Evolutionary conservation across 2,888 invertebrate genomes (phyloP), one percentile per base, ranked within the genome.

Genomic region (Epistrophe eligans): DNA sequence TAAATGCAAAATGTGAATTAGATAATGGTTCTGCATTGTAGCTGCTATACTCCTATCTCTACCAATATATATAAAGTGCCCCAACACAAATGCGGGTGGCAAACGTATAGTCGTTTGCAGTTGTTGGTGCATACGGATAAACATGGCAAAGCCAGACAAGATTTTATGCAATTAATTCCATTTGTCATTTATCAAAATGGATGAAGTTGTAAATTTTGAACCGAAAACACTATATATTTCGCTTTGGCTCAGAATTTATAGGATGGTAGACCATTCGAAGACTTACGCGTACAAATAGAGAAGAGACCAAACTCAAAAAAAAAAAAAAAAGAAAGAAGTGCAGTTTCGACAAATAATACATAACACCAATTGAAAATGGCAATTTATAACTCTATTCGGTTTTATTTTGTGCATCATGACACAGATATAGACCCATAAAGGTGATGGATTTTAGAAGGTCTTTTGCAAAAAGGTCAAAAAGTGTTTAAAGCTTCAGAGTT

Each of bases 121-220:
- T 8, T 2, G 35, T 35, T 32, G 32, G 0, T 32, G 6, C 32
- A 32, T 32, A 32, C 7, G 7, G 32, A 7, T 24, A 24, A 3
- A 3, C 3, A 24, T 3, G 24, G 32, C 32, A 35, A 35, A 35
- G 9, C 35, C 35, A 35, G 28, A 6, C 66, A 67, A 19, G 24
- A 67, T 24, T 52, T 52, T 67, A 52, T 67, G 67, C 67, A 67
- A 67, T 67, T 67, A 50, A 67, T 67, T 38, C 35, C 50, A 50
- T 38, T 50, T 50, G 15, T 19, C 32, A 67, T 67, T 67, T 52
- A 67, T 67, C 50, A 67, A 67, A 67, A 67, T 8, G 67, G 67
- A 67, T 67, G 38, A 67, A 67, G 52, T 67, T 67, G 67, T 67
- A 67, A 38, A 67, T 67, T 52, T 52, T 15, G 3, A 52, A 38